Evolutionary conservation across 92 coral and sea anemone genomes (phyloP), one percentile per base, ranked within the genome.

Genomic region (Porites lobata): DNA sequence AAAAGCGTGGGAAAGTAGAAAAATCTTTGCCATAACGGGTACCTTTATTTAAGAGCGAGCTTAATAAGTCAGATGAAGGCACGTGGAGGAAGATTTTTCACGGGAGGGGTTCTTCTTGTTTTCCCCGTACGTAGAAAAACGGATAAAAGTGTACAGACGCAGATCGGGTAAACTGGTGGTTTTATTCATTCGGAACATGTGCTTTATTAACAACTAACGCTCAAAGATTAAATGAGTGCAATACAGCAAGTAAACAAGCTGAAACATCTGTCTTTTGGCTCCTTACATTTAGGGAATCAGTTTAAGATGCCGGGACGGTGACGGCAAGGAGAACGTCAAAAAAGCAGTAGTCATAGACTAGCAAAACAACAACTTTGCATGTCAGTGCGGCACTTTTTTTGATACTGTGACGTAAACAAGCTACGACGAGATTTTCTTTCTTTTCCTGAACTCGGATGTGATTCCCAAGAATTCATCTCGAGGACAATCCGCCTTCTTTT

Each of bases 1-100:
- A n/a, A 81, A 69, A 19, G 85, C 77, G 85, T 81, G 69, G 85
- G 85, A 81, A 32, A 81, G 77, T 54, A 17, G 76, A 66, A 50
- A 80, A 67, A 56, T 67, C 15, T 38, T 10, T 26, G 22, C 21
- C 56, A 54, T 8, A 13, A 19, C 86, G 71, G 78, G 86, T 82
- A 82, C 64, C 26, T 13, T 38, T 20, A 77, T 70, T 82, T 69
- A 18, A 18, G 17, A 72, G 56, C n/a, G 8, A 26, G 13, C 53
- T 13, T 14, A 12, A 9, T 24, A 52, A 38, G 10, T 38, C 47
- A 38, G 76, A 29, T 17, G 1, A 9, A 32, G 14, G 71, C 78
- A 70, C 69, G 50, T 38, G 86, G 24, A 58, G 21, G 18, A 4
- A 20, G 32, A 66, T 7, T 9, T 2, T 43, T 50, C 54, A 58